These are phyloP conservation scores for Clitarchus hookeri DNA, from an alignment of 2,888 invertebrate species.

Conservation along the genomic window DNA sequence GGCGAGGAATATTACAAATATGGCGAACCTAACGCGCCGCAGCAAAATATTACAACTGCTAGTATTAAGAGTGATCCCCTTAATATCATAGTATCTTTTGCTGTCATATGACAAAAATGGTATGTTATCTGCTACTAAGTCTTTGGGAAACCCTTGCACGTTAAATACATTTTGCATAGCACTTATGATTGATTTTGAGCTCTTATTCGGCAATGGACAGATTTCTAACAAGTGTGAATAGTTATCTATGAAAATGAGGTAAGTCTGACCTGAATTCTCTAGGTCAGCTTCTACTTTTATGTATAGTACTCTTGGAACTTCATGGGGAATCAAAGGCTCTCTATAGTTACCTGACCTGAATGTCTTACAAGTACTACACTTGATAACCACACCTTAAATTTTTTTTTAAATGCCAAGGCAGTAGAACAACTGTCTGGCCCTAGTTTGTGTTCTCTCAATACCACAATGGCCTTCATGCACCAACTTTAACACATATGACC, in stretches of 20 bases:
- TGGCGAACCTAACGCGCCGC: no score
- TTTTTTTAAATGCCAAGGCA: background rate
- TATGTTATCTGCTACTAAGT: background rate
- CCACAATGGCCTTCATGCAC: background rate
- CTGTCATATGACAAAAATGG: background rate
- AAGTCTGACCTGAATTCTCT: background rate
- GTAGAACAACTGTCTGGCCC: background rate
- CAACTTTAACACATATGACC: background rate
- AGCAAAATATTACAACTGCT: no score
- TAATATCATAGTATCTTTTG: background rate
- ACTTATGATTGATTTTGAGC: no score
- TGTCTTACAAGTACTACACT: background rate
- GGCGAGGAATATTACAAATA: no score
- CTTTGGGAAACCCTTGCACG: background rate
- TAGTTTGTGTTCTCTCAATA: background rate
- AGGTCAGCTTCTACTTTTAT: background rate
- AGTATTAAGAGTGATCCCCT: background rate
- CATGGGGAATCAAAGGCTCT: background rate
- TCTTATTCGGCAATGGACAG: background rate
- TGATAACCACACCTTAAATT: background rate
- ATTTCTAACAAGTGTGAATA: background rate
- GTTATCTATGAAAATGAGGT: background rate
- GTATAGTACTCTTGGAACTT: background rate
- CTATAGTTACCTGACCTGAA: background rate
- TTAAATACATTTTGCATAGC: background rate